A percentile compares a stretch with the other conserved stretches of the same genome.
Evolutionary conservation across 1,140 invertebrate genomes (phyloP).

Genomic region (Ericerus pela): DNA sequence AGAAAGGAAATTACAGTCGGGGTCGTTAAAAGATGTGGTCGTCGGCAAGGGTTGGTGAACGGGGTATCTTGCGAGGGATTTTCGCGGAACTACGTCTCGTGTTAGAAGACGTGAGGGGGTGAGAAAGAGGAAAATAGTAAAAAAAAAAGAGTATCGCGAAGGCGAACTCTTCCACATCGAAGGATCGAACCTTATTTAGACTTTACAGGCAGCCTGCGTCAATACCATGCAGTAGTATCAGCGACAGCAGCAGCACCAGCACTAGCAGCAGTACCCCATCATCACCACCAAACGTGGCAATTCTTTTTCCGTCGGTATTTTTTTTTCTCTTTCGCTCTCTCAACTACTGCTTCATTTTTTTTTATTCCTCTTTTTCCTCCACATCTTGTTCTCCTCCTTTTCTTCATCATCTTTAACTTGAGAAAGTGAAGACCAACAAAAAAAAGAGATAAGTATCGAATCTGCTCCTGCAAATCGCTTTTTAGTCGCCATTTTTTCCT

Average conservation of each 20-base stretch:
- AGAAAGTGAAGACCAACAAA: no score
- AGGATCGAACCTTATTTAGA: conserved; percentile 10
- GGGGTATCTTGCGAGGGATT: conserved; percentile 1
- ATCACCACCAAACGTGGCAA: conserved; percentile 11
- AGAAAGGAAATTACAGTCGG: conserved; percentile 10
- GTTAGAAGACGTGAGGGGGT: not conserved
- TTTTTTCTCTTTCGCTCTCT: no score
- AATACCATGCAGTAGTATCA: not conserved
- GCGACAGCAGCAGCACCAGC: no score
- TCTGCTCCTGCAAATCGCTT: no score
- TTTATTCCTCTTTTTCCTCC: no score
- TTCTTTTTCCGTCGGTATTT: conserved; percentile 6
- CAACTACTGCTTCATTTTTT: no score
- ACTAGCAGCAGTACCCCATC: no score
- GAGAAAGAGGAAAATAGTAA: not conserved
- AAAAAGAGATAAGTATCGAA: no score
- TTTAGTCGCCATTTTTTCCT: no score
- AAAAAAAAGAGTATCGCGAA: conserved; percentile 4
- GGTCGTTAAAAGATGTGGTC: not conserved
- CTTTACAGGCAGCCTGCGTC: not conserved
- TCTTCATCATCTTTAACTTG: not conserved
- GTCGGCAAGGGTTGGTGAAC: not conserved
- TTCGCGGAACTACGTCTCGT: no score
- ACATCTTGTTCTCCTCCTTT: not conserved
- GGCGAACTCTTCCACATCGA: conserved; percentile 7